Evolutionary conservation across 1,140 invertebrate genomes (phyloP), one percentile per base, ranked within the genome.

Genomic region (Bombus superbus): DNA sequence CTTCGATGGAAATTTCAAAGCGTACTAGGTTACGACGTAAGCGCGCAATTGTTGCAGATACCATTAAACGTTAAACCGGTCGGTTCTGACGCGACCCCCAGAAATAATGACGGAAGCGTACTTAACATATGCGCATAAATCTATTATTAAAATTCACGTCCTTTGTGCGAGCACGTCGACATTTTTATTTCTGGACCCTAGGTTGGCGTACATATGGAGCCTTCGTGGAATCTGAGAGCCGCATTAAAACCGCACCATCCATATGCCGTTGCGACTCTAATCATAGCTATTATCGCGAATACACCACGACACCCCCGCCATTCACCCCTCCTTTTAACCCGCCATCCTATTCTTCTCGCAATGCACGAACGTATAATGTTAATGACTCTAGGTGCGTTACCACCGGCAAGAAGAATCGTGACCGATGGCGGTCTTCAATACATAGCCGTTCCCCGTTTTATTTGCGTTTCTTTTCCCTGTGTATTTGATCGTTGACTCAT

Each of bases 61-160:
- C 79, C 74, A 81, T 89, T 90, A 88, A 85, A 53, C 86, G 64
- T 74, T 68, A 86, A 85, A 81, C 78, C 81, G 35, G 75, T 83
- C 38, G 82, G 38, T 77, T 76, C 32, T 38, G n/a, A 22, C 44
- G 38, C 57, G 25, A 11, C 44, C 76, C 53, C 62, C 35, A 57
- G 82, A 91, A 92, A 92, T 92, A 91, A 93, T 92, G 89, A 93
- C 87, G 90, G 71, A 74, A 40, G 72, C 59, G 64, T 80, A 66
- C 83, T 92, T 86, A 93, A 92, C 93, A 94, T 95, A 95, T 95
- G 94, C 93, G 94, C 94, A 95, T 95, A 95, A 95, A 95, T 95
- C 94, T 91, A 94, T 95, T 95, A 95, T 95, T 94, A 93, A 95
- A 94, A 95, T 95, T 92, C 83, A 73, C 87, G 80, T 83, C 88